These are phyloP conservation scores for Nettapus auritus DNA, from an alignment of 2,113 vertebrate genomes.

Conservation along the genomic window DNA sequence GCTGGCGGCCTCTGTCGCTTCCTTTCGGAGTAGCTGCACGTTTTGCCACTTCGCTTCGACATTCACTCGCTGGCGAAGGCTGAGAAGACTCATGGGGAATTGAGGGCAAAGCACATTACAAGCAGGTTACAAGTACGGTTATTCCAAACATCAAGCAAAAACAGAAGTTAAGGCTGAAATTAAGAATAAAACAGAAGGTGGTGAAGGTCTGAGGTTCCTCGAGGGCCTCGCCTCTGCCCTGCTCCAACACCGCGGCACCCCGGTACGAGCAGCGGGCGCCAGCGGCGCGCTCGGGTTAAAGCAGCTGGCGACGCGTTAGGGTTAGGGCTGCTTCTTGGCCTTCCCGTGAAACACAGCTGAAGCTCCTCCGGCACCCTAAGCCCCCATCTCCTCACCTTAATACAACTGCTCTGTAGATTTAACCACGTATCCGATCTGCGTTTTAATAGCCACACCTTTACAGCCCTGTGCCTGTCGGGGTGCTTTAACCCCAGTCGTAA, in stretches of 20 bases:
- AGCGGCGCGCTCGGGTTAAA: not conserved
- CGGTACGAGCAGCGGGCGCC: not conserved
- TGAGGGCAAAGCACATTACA: constrained; percentile 53
- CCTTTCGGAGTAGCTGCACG: not conserved
- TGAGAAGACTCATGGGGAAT: not conserved
- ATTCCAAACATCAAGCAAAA: constrained; percentile 54
- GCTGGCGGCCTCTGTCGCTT: not conserved
- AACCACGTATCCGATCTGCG: not conserved
- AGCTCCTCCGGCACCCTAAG: not conserved
- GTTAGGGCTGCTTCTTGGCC: not conserved
- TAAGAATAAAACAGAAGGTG: not conserved
- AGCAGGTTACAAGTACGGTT: constrained; percentile 56
- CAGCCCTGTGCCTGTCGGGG: not conserved
- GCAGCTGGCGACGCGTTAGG: not conserved
- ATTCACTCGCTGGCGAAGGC: constrained; percentile 16
- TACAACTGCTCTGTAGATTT: not conserved
- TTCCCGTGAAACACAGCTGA: not conserved
- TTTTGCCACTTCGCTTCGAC: constrained; percentile 34
- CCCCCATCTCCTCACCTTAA: fast-evolving
- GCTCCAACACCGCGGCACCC: fast-evolving
- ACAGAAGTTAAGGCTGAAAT: constrained; percentile 58
- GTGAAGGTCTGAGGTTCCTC: constrained; percentile 13
- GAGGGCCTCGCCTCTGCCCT: not conserved
- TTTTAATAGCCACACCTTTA: not conserved
- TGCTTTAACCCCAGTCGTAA: not conserved